Percentiles rank a stretch among this genome's conserved stretches.
phyloP scores from a whole-genome alignment of 2,797 vertebrate genomes.

The Chrosomus eos region DNA sequence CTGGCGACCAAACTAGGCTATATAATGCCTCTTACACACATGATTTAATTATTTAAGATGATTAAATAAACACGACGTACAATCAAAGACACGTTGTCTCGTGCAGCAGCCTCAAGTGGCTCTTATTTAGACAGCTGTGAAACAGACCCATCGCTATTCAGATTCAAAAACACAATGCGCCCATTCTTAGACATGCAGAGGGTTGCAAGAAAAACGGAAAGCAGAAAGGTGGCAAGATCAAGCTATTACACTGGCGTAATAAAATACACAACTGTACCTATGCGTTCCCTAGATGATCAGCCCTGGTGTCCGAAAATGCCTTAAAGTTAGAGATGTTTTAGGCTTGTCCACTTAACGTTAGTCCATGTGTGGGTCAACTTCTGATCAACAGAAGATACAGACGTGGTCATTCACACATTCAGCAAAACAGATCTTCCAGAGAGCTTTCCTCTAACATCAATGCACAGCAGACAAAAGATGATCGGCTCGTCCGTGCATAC shows the following conservation, averaged over 20 bases:
- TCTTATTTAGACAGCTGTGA: conserved; percentile 51
- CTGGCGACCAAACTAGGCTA: background rate
- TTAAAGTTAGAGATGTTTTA: conserved; percentile 22
- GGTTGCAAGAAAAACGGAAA: conserved; percentile 5
- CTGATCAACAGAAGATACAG: background rate
- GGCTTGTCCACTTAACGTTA: background rate
- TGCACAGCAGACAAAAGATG: conserved; percentile 27
- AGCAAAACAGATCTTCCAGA: conserved; percentile 3
- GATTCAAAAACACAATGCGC: conserved; percentile 48
- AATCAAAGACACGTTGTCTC: conserved; percentile 25
- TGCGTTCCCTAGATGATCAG: background rate
- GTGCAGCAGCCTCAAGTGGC: conserved; percentile 43
- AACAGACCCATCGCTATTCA: conserved; percentile 21
- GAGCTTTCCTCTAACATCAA: conserved; percentile 13
- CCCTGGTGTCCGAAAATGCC: conserved; percentile 23
- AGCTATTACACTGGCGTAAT: background rate
- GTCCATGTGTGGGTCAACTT: conserved; percentile 29
- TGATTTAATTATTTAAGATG: conserved; percentile 15
- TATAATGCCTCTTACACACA: background rate
- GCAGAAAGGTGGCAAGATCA: background rate
- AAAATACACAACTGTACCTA: conserved; percentile 25
- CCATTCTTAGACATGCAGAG: conserved; percentile 36
- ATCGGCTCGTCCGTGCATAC: conserved; percentile 1
- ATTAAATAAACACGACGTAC: conserved; percentile 35
- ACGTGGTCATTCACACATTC: conserved; percentile 1